Base-by-base conservation (phyloP, 2,888 invertebrate genomes). In the Cotesia congregata region DNA sequence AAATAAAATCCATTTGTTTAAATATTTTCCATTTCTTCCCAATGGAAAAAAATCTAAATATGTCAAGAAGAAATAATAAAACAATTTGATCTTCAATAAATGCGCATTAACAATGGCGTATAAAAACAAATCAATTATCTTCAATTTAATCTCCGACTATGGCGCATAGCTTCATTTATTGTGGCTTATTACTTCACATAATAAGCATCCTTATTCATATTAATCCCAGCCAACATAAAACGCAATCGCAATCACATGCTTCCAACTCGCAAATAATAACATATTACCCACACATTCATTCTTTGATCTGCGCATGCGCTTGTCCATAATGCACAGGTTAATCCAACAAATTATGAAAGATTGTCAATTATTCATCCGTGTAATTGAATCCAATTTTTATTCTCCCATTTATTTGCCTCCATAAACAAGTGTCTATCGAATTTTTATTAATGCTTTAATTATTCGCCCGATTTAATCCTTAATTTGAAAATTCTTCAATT, bases 371-470 rank as follows among this genome's bases (percentile, higher is more conserved):
- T 50, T 50, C 50, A 50, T 7, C 50, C 83, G 83, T 76, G 79
- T 80, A 75, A 78, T 78, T 83, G 81, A 83, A 84, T 83, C 80
- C 82, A 83, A 83, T 83, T 83, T 83, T 83, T 83, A 83, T 83
- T 83, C 83, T 79, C 78, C 81, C 81, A 82, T 81, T 82, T 81
- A 84, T 82, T 82, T 81, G 12, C 50, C 3, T 50, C 50, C 12
- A 12, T 50, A 50, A 50, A 12, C 50, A 12, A 6, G 65, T 17
- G 65, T 12, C 6, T 50, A 50, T 50, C 12, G 7, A 50, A 12
- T 50, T 50, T 50, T 50, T 50, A 50, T 50, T 50, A 50, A 9
- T 9, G 12, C 12, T 50, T 50, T 50, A 50, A 50, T 50, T 12
- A 50, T 50, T 50, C 12, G 12, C 12, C 1, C 50, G 20, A 15